These are phyloP conservation scores for Tribolium freemani DNA, from an alignment of 2,888 invertebrate genomes.

Conservation along the genomic window DNA sequence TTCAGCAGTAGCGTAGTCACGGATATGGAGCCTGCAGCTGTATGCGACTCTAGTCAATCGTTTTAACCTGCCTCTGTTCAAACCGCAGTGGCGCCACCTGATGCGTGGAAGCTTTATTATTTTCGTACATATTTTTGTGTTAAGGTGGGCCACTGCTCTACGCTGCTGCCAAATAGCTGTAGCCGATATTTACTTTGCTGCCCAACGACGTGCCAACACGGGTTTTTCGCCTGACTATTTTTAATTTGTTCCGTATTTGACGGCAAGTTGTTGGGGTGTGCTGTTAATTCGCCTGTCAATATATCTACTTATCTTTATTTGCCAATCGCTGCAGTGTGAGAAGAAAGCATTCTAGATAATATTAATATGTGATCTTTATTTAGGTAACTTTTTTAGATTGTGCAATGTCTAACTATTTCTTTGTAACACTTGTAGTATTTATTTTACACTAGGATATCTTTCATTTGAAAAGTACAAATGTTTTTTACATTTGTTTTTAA, in stretches of 20 bases:
- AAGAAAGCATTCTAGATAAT: slow-evolving; percentile 58
- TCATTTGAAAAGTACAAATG: slow-evolving; percentile 41
- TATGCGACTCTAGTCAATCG: slow-evolving; percentile 43
- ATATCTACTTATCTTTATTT: slow-evolving; percentile 33
- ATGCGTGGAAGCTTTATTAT: slow-evolving; percentile 12
- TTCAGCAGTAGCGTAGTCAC: slow-evolving; percentile 39
- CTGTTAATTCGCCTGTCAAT: slow-evolving; percentile 22
- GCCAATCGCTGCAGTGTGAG: slow-evolving; percentile 43
- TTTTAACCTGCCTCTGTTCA: slow-evolving; percentile 8
- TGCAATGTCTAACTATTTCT: slow-evolving; percentile 42
- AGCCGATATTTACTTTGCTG: slow-evolving; percentile 23
- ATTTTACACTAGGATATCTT: slow-evolving; percentile 35
- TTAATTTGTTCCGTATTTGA: neutral
- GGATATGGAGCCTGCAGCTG: slow-evolving; percentile 36
- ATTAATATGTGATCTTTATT: slow-evolving; percentile 42
- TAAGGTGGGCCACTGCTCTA: slow-evolving; percentile 19
- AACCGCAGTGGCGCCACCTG: slow-evolving; percentile 1
- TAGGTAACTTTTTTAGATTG: slow-evolving; percentile 48
- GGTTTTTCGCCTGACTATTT: neutral
- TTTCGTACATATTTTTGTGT: slow-evolving; percentile 10
- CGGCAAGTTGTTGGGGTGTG: slow-evolving; percentile 1
- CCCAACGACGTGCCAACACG: slow-evolving; percentile 6
- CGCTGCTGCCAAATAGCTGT: slow-evolving; percentile 38
- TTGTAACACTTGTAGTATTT: slow-evolving; percentile 41
- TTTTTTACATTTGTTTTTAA: slow-evolving; percentile 40